Percentiles rank a stretch among this genome's conserved stretches.
phyloP scores from a whole-genome alignment of 1,140 invertebrate species.

The Eciton burchellii region DNA sequence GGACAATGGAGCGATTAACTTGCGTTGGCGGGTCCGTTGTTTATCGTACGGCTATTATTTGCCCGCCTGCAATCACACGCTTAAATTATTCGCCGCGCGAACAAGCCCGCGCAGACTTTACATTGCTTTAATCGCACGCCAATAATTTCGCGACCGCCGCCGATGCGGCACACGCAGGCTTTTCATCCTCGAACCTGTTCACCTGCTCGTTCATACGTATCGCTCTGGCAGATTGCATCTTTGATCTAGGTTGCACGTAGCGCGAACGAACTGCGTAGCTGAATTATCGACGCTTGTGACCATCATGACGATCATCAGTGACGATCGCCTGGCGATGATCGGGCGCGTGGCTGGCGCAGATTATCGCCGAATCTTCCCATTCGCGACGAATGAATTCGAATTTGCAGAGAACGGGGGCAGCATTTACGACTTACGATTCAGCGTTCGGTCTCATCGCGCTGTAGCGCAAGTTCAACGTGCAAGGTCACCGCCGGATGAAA shows the following conservation, averaged over 20 bases:
- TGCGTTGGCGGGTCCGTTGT: conserved; percentile 76
- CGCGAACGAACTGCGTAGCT: too few species aligned
- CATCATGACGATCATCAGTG: too few species aligned
- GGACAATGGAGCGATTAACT: conserved; percentile 82
- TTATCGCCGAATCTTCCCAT: conserved; percentile 4
- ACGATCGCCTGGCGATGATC: too few species aligned
- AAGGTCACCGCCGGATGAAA: conserved; percentile 5
- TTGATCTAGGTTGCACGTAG: too few species aligned
- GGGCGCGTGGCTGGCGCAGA: too few species aligned
- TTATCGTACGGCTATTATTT: conserved; percentile 80
- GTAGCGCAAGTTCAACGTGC: background rate
- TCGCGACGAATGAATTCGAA: background rate
- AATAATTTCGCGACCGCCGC: conserved; percentile 74
- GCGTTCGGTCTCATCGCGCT: background rate
- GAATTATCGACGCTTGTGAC: too few species aligned
- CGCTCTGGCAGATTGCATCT: too few species aligned
- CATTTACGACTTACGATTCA: conserved; percentile 26
- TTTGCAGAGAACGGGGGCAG: background rate
- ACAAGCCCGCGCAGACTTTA: conserved; percentile 73
- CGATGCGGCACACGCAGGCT: conserved; percentile 55
- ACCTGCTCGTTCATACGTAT: too few species aligned
- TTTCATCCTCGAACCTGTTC: conserved; percentile 18
- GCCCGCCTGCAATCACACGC: conserved; percentile 76
- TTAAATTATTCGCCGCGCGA: conserved; percentile 79
- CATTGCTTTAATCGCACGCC: conserved; percentile 78